Evolutionary conservation across 1,140 invertebrate species (phyloP).

Genomic region (Battus philenor): DNA sequence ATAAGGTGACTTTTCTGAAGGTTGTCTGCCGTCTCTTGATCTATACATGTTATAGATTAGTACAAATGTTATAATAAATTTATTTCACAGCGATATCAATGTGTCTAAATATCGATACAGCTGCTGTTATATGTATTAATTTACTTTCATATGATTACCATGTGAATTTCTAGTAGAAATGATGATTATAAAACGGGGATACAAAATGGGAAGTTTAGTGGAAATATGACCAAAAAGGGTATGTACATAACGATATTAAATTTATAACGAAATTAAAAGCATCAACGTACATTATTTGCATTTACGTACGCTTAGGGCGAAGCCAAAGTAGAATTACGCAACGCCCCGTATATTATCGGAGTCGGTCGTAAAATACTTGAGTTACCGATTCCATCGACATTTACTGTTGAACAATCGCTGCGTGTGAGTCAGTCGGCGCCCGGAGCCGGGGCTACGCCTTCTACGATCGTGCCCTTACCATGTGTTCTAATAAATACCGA

Average conservation of each 20-base stretch:
- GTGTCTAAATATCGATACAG: too few species aligned
- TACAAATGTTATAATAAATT: too few species aligned
- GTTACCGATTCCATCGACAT: slow-evolving; percentile 63
- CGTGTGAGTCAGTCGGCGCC: slow-evolving; percentile 58
- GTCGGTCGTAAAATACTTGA: slow-evolving; percentile 58
- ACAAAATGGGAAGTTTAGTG: too few species aligned
- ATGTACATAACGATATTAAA: not conserved
- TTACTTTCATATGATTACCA: too few species aligned
- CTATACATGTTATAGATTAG: slow-evolving; percentile 4
- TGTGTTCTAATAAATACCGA: slow-evolving; percentile 30
- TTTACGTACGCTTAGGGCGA: slow-evolving; percentile 35
- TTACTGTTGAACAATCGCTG: slow-evolving; percentile 62
- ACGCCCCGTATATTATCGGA: slow-evolving; percentile 65
- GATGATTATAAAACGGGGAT: too few species aligned
- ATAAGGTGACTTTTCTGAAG: slow-evolving; percentile 19
- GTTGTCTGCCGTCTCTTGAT: slow-evolving; percentile 16
- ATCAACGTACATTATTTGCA: slow-evolving; percentile 32
- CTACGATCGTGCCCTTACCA: slow-evolving; percentile 44
- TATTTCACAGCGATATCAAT: too few species aligned
- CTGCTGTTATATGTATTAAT: too few species aligned
- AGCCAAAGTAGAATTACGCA: slow-evolving; percentile 48
- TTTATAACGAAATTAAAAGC: not conserved
- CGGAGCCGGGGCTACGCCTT: slow-evolving; percentile 56
- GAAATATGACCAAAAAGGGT: too few species aligned
- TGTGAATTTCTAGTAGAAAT: too few species aligned